A percentile compares a stretch with the other conserved stretches of the same genome.
phyloP scores from a whole-genome alignment of 2,888 invertebrate species.

The Prosopocoilus inquinatus region DNA sequence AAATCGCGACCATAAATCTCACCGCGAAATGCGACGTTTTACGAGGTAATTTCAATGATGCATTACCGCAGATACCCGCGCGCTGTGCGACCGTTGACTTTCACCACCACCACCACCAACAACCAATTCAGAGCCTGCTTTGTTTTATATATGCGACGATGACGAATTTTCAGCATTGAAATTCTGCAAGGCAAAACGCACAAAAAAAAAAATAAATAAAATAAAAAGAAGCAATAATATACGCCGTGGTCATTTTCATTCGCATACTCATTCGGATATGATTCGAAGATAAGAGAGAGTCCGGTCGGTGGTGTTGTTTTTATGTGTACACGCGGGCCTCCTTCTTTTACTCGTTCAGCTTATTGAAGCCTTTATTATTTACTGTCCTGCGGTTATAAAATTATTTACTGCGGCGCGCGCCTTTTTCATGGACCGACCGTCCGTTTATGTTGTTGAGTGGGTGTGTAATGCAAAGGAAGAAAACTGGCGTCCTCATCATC shows the following conservation, averaged over 20 bases:
- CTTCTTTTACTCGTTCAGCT: neutral
- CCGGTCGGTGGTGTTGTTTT: neutral
- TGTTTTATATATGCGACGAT: neutral
- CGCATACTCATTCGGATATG: neutral
- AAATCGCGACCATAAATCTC: too few relatives aligned
- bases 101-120: neutral
- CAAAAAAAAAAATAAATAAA: neutral
- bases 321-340: neutral
- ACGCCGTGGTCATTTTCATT: neutral
- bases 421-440: neutral
- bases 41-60: neutral
- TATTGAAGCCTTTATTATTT: neutral
- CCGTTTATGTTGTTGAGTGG: neutral
- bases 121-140: neutral
- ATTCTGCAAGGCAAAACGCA: too few relatives aligned
- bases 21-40: too few relatives aligned
- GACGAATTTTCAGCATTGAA: neutral
- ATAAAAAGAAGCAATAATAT: neutral
- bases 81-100: neutral
- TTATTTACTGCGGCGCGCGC: neutral
- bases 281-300: neutral
- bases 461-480: neutral
- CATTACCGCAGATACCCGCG: neutral
- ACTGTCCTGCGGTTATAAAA: neutral
- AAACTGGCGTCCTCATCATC: constrained; percentile 2